These are phyloP conservation scores for Enteromius thamalakanensis DNA, from an alignment of 2,797 vertebrate genomes.

Conservation along the genomic window DNA sequence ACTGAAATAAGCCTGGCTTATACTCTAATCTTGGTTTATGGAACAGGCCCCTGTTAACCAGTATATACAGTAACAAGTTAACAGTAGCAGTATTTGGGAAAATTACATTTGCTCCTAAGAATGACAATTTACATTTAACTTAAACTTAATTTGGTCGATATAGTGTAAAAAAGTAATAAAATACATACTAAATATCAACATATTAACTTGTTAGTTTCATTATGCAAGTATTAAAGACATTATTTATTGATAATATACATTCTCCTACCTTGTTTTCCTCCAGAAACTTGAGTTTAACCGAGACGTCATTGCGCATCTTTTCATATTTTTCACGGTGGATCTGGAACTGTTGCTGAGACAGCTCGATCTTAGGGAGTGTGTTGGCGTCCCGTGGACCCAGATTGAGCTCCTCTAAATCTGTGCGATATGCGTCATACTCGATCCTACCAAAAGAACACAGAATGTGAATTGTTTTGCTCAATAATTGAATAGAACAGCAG, in stretches of 20 bases:
- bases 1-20: too few relatives aligned
- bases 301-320: slow-evolving; percentile 93
- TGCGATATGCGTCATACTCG: slow-evolving; percentile 97
- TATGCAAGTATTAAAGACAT: background rate
- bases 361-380: slow-evolving; percentile 94
- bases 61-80: background rate
- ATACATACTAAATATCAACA: too few relatives aligned
- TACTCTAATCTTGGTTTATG: too few relatives aligned
- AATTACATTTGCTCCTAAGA: background rate
- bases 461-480: background rate
- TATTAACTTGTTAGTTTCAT: background rate
- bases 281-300: slow-evolving; percentile 95
- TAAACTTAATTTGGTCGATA: background rate
- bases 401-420: slow-evolving; percentile 95
- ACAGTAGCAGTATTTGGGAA: background rate
- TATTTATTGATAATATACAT: background rate
- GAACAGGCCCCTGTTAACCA: too few relatives aligned
- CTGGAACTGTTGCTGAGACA: slow-evolving; percentile 93
- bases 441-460: slow-evolving; percentile 74
- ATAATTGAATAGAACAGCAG: background rate
- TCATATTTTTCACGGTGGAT: slow-evolving; percentile 94
- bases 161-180: background rate
- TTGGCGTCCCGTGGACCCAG: slow-evolving; percentile 91
- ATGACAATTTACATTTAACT: background rate
- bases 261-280: slow-evolving; percentile 95